Evolutionary conservation across 2,797 vertebrate species (phyloP).

Genomic region (Enteromius trimaculatus): DNA sequence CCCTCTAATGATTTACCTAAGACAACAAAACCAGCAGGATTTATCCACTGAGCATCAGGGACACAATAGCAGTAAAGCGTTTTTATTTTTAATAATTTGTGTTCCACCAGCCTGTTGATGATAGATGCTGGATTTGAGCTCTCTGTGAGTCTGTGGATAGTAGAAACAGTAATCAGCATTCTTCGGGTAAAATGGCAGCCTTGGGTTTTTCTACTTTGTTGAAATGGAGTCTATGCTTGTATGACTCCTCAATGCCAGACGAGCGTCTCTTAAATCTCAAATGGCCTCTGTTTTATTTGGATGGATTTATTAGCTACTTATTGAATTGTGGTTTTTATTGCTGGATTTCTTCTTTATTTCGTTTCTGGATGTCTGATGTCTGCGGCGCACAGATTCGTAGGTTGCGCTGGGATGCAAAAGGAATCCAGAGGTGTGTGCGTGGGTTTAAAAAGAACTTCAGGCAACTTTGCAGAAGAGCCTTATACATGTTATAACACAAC

Average conservation of each 20-base stretch:
- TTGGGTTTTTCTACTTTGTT: conserved; percentile 16
- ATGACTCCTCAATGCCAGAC: conserved; percentile 12
- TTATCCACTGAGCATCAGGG: conserved; percentile 54
- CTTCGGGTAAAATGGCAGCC: conserved; percentile 43
- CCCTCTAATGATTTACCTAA: conserved; percentile 69
- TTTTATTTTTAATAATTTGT: conserved; percentile 20
- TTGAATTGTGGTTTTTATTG: conserved; percentile 16
- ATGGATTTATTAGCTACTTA: conserved; percentile 18
- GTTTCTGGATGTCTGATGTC: neutral
- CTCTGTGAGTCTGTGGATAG: neutral
- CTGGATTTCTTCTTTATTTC: conserved; percentile 6
- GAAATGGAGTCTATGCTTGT: conserved; percentile 30
- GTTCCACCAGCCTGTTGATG: conserved; percentile 11
- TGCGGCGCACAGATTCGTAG: neutral
- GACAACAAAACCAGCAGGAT: conserved; percentile 66
- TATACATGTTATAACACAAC: neutral
- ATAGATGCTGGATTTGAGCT: neutral
- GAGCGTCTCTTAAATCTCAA: neutral
- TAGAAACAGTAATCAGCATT: conserved; percentile 6
- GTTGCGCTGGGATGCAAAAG: conserved; percentile 3
- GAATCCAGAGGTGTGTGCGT: conserved; percentile 5
- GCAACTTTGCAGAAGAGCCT: neutral
- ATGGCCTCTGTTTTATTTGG: conserved; percentile 9
- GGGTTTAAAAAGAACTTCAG: conserved; percentile 12
- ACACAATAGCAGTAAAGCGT: conserved; percentile 37